Conservation (phyloP, 1,140 invertebrate genomes). For the Rhagoletis pomonella region DNA sequence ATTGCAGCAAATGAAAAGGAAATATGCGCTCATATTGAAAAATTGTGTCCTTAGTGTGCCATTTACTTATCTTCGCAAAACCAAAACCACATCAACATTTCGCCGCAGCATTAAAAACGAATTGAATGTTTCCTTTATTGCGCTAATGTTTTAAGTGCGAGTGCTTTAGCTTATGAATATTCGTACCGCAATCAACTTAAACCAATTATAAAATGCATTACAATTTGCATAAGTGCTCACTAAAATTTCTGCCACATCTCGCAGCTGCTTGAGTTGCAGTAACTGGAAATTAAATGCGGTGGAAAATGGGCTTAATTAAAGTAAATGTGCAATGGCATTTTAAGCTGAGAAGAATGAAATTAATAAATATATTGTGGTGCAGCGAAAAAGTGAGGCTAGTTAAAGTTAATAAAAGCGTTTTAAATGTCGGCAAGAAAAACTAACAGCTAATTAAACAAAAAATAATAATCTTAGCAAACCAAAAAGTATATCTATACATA, state of each 20-base stretch:
- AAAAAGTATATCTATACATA: not conserved
- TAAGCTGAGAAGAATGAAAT: not conserved
- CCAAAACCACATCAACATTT: no score
- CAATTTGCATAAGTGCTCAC: slow-evolving; percentile 39
- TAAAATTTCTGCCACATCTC: not conserved
- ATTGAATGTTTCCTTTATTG: not conserved
- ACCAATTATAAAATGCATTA: slow-evolving; percentile 43
- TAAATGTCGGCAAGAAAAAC: not conserved
- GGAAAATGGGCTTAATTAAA: slow-evolving; percentile 36
- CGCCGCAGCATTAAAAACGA: not conserved
- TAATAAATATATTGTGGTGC: not conserved
- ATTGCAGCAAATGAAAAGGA: no score
- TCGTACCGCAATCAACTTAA: slow-evolving; percentile 10
- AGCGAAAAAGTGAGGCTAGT: not conserved
- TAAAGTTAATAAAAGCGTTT: not conserved
- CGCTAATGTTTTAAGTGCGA: slow-evolving; percentile 30
- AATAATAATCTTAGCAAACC: not conserved
- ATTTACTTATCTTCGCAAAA: no score
- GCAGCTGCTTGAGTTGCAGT: not conserved
- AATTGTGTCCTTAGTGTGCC: no score
- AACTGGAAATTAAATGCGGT: not conserved
- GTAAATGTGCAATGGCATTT: slow-evolving; percentile 27
- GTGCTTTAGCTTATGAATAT: slow-evolving; percentile 14
- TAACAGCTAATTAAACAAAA: not conserved
- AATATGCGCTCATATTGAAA: no score